Base-by-base conservation (phyloP, 2,888 invertebrate genomes). In the Vandiemenella viatica region DNA sequence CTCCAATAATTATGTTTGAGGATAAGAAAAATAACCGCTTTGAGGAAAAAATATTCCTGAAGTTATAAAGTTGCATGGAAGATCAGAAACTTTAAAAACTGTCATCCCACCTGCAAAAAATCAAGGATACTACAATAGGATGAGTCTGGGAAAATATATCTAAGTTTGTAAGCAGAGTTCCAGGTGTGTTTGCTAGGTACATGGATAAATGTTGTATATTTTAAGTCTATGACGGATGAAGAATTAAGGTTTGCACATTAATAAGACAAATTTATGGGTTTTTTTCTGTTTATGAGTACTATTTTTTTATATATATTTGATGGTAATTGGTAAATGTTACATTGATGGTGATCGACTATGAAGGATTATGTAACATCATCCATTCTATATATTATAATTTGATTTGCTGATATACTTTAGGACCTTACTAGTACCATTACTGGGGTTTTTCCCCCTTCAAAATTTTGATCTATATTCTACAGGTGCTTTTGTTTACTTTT, bases 221-320 rank as follows among this genome's bases (percentile, higher is more conserved):
- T 71, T 55, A 70, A 73, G 58, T 74, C 82, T 62, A 65, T 79
- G 38, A 72, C 77, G 3, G 83, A 83, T 22, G 82, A 83, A 59
- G 83, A 84, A 61, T 74, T 75, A 67, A 80, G 80, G 79, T 80
- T 71, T 55, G 61, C 7, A 15, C 15, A 8, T 38, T 16, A 3
- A n/a, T 5, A 32, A 32, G 15, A 32, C 15, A 13, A 10, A 3
- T 32, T 32, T 32, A n/a, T 13, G 15, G n/a, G n/a, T n/a, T n/a
- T 32, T 3, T 32, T 4, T 13, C 4, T 5, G 13, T n/a, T 13
- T 32, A 13, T 4, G 13, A 15, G 32, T n/a, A 32, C 13, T 32
- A 1, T 32, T 3, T 3, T 4, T 32, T n/a, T n/a, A n/a, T 32
- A 32, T 32, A n/a, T 13, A 10, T n/a, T 32, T 32, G 13, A n/a